Base-by-base conservation (phyloP, 1,140 invertebrate genomes). In the Neodiprion virginianus region DNA sequence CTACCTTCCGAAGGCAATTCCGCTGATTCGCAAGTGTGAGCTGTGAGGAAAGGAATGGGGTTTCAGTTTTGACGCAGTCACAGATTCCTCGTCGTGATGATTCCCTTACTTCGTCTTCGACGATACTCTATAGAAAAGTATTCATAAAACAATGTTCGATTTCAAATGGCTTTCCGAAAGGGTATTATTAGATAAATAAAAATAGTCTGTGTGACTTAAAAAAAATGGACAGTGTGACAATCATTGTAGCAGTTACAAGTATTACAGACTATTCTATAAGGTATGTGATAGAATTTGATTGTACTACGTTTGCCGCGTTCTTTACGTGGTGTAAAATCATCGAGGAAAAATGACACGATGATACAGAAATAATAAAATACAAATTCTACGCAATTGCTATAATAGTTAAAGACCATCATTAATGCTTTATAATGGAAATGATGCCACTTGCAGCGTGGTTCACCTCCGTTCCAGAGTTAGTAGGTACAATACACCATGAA, bases 281-380 rank as follows among this genome's bases (percentile, higher is more conserved):
- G 85, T 75, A 87, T 80, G 74, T 87, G 85, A 72, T 87, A 86
- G 67, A 87, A 87, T 82, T 83, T 80, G 61, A 83, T 79, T 50
- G 79, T 79, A 75, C 78, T 86, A 81, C 69, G 79, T 75, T 81
- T 75, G 8, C 77, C 76, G 71, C 78, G 77, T 78, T 79, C 78
- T 53, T 71, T 74, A 74, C 77, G 79, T 8, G 77, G 72, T 61
- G 69, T 71, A 65, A 72, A 50, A 61, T 61, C 53, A 61, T 21
- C 70, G 78, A 74, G 40, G 48, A 77, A 76, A 48, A 61, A 28
- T 75, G 72, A 48, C 70, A 79, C 76, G 50, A 74, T 11, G 28
- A 66, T 75, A 61, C 70, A 76, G 48, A 77, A 74, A 72, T 28
- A 71, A 66, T 75, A 77, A 47, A 74, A 76, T 49, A 78, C 66